Base-by-base conservation (phyloP, 2,888 invertebrate species). In the Cactoblastis cactorum region DNA sequence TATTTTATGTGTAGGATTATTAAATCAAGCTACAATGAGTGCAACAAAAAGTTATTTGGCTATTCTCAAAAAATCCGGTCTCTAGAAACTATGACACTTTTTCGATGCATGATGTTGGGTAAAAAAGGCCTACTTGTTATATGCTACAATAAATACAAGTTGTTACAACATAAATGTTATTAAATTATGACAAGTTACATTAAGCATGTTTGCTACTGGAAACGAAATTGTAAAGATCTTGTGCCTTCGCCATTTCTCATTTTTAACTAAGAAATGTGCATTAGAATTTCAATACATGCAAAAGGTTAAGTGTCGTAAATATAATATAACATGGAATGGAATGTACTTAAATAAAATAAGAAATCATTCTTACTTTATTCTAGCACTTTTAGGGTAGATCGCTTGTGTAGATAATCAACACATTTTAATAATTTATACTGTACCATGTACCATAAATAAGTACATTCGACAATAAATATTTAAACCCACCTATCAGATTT, bases 401-500 rank as follows among this genome's bases (percentile, higher is more conserved):
- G 70, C 70, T 71, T 72, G 53, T 59, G 61, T 70, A 71, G 71
- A 59, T 51, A 62, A 62, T 55, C 56, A 60, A 60, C 56, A 58
- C 56, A 54, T 58, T 50, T 50, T 51, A 33, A 38, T 52, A 48
- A 53, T 49, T 54, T 46, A 37, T 28, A 34, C 17, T 34, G 35
- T 35, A 33, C 22, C 35, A 15, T 1, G 34, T 33, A 39, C 14
- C 14, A 32, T 32, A 45, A 18, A 47, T 56, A 60, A 64, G 63
- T 63, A 69, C 66, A 67, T 58, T 62, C 59, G 76, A 78, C 76
- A 77, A 74, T 78, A 79, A 76, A 19, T 65, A 57, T 65, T 65
- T 60, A 58, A 61, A 65, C 80, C 79, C 80, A 81, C 78, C 78
- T 72, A 69, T 62, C 55, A 53, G 55, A 59, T 65, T 64, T 67